Evolutionary conservation across 2,888 invertebrate genomes (phyloP).

Genomic region (Leptogaster cylindrica): DNA sequence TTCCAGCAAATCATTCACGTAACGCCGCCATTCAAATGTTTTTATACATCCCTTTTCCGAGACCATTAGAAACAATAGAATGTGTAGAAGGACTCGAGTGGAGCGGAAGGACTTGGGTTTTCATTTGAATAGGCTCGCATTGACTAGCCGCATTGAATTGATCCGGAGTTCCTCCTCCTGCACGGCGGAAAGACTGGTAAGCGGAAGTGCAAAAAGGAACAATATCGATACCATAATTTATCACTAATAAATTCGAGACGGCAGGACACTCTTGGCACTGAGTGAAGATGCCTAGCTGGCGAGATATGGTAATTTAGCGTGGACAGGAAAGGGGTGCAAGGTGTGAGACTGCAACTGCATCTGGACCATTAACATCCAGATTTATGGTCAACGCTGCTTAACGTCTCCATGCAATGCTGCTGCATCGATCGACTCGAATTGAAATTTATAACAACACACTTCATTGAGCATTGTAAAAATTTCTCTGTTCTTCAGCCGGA

Average conservation of each 20-base stretch:
- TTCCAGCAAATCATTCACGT: conserved; percentile 25
- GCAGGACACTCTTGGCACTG: conserved; percentile 11
- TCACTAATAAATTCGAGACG: conserved; percentile 26
- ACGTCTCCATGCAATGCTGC: conserved; percentile 21
- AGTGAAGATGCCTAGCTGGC: conserved; percentile 1
- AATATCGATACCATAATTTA: conserved; percentile 34
- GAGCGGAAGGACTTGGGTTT: conserved; percentile 18
- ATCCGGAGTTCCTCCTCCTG: neutral
- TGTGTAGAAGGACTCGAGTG: neutral
- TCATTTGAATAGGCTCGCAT: neutral
- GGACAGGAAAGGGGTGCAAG: conserved; percentile 36
- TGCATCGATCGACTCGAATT: conserved; percentile 42
- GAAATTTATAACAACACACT: conserved; percentile 45
- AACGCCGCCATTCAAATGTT: conserved; percentile 32
- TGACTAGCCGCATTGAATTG: neutral
- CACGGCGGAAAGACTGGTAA: neutral
- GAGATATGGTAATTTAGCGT: conserved; percentile 43
- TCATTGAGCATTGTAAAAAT: conserved; percentile 46
- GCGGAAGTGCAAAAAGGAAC: conserved; percentile 32
- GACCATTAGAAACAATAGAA: conserved; percentile 26
- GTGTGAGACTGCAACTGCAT: conserved; percentile 42
- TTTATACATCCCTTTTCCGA: conserved; percentile 30
- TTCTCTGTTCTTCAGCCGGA: conserved; percentile 3
- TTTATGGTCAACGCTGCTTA: conserved; percentile 54
- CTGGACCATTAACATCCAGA: conserved; percentile 60